Evolutionary conservation across 2,113 vertebrate species (phyloP), one percentile per base, ranked within the genome.

Genomic region (Rattus rattus): DNA sequence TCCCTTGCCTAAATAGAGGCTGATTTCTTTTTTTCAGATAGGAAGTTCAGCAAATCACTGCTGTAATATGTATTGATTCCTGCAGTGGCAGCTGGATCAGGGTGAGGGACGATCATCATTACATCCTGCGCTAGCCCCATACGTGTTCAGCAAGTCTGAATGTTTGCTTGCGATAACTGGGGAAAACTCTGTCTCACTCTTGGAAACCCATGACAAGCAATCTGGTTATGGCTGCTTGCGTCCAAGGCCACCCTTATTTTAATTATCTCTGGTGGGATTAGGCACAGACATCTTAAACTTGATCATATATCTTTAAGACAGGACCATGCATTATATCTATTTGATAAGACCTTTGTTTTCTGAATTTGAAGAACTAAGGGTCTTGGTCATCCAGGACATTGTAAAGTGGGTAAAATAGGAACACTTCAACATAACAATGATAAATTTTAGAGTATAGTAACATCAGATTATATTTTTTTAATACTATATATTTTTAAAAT

Each of bases 11-110:
- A 95, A 96, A 77, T 30, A 77, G 85, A 90, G 88, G 69, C n/a
- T 92, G 65, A 85, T 96, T 97, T 96, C 90, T 92, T 90, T 47
- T 36, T 22, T 67, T 69, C 9, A 14, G 92, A 85, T 91, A 56
- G 16, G 59, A 95, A 96, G 94, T 91, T 91, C 73, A 97, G 92
- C 86, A 97, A 95, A 96, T 92, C 33, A 52, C 73, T 59, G 69
- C 33, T 88, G 88, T 91, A 76, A 86, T 87, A 63, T 26, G 26
- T 86, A 97, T 94, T 36, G 95, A 97, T 95, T 94, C 52, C 47
- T 91, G 94, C 61, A 86, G 26, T 54, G 91, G 84, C 65, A 88
- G 89, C 26, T 30, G 12, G 88, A 95, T 97, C 94, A 63, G 94
- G 88, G 76, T 86, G 80, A 90, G 59, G 54, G 75, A 49, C 1